Conservation (phyloP, 2,113 vertebrate genomes). For the Marcusenius ussheri region DNA sequence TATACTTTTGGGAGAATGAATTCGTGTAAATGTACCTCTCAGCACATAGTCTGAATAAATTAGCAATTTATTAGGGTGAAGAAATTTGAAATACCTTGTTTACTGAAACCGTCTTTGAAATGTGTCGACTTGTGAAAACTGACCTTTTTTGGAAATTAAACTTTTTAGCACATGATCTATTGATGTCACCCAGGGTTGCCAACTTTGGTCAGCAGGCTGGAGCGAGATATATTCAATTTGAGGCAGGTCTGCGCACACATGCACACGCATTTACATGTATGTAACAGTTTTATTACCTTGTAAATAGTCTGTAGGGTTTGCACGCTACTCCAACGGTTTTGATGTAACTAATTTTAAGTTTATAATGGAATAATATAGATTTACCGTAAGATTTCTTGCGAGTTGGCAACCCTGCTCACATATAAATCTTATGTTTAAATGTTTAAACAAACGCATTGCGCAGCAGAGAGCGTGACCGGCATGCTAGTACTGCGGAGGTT, state of each 20-base stretch:
- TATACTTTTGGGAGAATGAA: not conserved
- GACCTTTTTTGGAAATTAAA: not conserved
- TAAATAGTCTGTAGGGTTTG: too few species aligned
- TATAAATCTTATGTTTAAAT: not conserved
- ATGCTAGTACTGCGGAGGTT: not conserved
- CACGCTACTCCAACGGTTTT: too few species aligned
- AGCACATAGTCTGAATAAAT: not conserved
- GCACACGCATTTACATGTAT: too few species aligned
- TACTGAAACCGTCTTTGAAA: conserved; percentile 3
- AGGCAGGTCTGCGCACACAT: too few species aligned
- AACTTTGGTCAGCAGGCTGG: not conserved
- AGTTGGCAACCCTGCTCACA: too few species aligned
- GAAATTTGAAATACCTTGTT: not conserved
- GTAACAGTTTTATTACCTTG: too few species aligned
- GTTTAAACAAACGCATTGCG: not conserved
- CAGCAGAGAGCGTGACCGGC: not conserved
- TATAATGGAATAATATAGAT: too few species aligned
- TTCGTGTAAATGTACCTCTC: not conserved
- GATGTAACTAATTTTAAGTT: too few species aligned
- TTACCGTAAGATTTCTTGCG: too few species aligned
- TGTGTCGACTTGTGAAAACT: not conserved
- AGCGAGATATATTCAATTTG: too few species aligned
- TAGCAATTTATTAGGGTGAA: not conserved
- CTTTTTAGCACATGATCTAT: not conserved
- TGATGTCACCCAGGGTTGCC: not conserved